phyloP scores from a whole-genome alignment of 2,113 vertebrate species.

The Microcebus murinus region DNA sequence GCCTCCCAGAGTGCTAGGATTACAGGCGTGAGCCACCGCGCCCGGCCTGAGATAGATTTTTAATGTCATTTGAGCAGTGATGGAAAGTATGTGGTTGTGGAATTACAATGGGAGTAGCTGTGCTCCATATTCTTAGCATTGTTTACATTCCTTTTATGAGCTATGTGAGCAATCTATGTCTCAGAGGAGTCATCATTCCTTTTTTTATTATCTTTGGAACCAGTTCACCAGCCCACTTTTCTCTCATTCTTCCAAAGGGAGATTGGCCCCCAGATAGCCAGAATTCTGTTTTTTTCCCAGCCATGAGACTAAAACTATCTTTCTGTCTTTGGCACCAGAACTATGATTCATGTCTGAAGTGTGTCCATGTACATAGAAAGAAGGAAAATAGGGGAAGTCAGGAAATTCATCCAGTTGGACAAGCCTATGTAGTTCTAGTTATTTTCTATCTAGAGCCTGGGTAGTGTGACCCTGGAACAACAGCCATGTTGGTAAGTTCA shows the following conservation, averaged over 20 bases:
- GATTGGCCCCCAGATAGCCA: not conserved
- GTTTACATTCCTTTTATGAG: not conserved
- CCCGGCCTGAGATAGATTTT: not conserved
- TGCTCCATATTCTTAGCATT: not conserved
- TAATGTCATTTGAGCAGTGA: not conserved
- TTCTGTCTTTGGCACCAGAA: slow-evolving; percentile 22
- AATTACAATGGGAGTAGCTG: not conserved
- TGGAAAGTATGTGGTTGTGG: not conserved
- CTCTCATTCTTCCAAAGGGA: not conserved
- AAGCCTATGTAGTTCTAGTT: not conserved
- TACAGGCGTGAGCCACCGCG: no score
- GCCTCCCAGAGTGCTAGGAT: no score
- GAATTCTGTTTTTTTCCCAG: not conserved
- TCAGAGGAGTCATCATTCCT: not conserved
- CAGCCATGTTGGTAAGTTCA: not conserved
- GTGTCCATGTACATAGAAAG: not conserved
- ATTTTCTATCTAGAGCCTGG: not conserved
- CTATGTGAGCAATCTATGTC: not conserved
- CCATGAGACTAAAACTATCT: not conserved
- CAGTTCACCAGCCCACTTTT: slow-evolving; percentile 24
- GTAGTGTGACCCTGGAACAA: not conserved
- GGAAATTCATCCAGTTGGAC: not conserved
- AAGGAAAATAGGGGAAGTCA: not conserved
- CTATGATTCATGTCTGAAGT: not conserved
- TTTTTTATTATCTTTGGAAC: slow-evolving; percentile 30